Base-by-base conservation (phyloP, 2,113 vertebrate species). In the Diphyllodes magnificus region DNA sequence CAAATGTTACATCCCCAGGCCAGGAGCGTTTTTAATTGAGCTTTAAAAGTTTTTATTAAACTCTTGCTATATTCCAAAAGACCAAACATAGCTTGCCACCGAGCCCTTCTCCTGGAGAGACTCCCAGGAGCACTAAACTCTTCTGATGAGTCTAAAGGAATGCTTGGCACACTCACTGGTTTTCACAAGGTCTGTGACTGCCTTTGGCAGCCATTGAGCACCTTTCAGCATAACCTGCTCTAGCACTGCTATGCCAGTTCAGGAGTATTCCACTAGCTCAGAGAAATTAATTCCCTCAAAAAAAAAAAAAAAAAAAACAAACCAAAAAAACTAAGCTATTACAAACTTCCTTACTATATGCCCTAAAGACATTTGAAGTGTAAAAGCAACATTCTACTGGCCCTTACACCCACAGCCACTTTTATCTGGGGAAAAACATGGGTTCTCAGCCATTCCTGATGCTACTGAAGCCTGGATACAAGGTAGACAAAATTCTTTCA, bases 11-110 rank as follows among this genome's bases (percentile, higher is more conserved):
- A 88, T 88, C 65, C 88, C 79, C 42, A 88, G 82, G 81, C 50
- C 63, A 90, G 64, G 51, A 90, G 44, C 54, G 42, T n/a, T 96
- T 95, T 93, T 92, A 96, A 95, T 73, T 71, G 76, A 90, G 72
- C 80, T 95, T 94, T 94, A 90, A 88, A 93, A 94, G 82, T 83
- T 95, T 89, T 91, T 76, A 85, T 77, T 91, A 77, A 97, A 92
- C 87, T 95, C 81, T 68, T 49, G 37, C 82, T 71, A 31, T 70
- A 95, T 88, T 83, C 80, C 72, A 75, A 88, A 94, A 92, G 51
- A 49, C 79, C 79, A 92, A 86, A 92, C 63, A 66, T 63, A 82
- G 82, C 40, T 86, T 94, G 90, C 39, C 85, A 78, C 68, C 39
- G 49, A 88, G 79, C 68, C 19, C 35, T 56, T 61, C n/a, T 87